phyloP scores from a whole-genome alignment of 2,888 invertebrate genomes.

The Galeopsomyia nigrocyanea region DNA sequence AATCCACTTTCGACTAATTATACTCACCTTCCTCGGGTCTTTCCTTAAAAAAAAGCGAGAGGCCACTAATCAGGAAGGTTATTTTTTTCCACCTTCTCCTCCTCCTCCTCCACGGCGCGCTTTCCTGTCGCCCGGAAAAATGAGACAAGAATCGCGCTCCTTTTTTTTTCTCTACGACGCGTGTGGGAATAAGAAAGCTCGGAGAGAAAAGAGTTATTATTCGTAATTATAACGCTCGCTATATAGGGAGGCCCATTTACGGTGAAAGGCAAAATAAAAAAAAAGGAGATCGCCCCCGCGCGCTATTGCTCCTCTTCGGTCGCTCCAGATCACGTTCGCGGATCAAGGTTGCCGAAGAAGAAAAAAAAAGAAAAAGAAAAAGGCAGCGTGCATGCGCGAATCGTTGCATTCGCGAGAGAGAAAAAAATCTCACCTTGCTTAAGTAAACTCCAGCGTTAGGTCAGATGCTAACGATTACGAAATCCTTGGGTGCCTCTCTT shows the following conservation, averaged over 20 bases:
- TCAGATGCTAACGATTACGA: constrained; percentile 45
- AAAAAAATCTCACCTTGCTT: constrained; percentile 37
- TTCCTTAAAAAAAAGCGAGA: constrained; percentile 18
- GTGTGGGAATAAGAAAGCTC: constrained; percentile 47
- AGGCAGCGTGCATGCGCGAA: constrained; percentile 13
- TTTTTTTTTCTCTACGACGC: constrained; percentile 1
- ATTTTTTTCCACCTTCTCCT: constrained; percentile 28
- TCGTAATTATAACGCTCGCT: constrained; percentile 53
- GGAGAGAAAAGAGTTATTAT: constrained; percentile 52
- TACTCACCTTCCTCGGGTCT: neutral
- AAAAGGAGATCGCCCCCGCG: constrained; percentile 17
- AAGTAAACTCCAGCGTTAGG: constrained; percentile 45
- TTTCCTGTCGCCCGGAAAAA: constrained; percentile 33
- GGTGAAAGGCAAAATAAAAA: constrained; percentile 40
- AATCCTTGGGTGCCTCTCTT: constrained; percentile 29
- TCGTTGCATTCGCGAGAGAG: neutral
- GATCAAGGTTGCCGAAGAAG: constrained; percentile 42
- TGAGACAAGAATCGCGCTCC: constrained; percentile 32
- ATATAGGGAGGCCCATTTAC: constrained; percentile 38
- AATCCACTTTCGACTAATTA: constrained; percentile 42
- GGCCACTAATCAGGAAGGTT: constrained; percentile 39
- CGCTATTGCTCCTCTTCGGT: neutral
- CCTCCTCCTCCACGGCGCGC: neutral
- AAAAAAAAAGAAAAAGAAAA: too few species aligned
- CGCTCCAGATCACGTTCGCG: constrained; percentile 47